phyloP scores from a whole-genome alignment of 2,888 invertebrate genomes.

The Cephonodes hylas region DNA sequence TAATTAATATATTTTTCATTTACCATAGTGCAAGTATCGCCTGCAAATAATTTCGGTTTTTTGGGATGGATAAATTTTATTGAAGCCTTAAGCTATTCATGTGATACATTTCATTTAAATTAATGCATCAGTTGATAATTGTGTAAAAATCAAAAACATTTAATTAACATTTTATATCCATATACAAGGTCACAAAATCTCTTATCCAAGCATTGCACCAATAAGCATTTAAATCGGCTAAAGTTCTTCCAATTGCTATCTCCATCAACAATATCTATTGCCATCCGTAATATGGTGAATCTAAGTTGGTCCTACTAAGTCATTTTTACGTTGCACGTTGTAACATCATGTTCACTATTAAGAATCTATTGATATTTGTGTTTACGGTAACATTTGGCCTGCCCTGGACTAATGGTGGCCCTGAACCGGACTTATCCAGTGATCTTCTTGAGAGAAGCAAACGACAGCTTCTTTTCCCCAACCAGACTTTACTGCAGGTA shows the following conservation, averaged over 20 bases:
- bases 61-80: too few relatives aligned
- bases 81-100: too few relatives aligned
- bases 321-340: slow-evolving; percentile 18
- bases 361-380: slow-evolving; percentile 17
- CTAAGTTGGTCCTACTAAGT: slow-evolving; percentile 15
- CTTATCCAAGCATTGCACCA: too few relatives aligned
- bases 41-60: too few relatives aligned
- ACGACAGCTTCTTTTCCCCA: slow-evolving; percentile 61
- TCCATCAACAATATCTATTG: slow-evolving; percentile 7
- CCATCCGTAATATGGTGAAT: slow-evolving; percentile 13
- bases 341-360: slow-evolving; percentile 24
- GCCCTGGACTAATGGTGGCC: slow-evolving; percentile 22
- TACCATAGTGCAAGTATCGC: too few relatives aligned
- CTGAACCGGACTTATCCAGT: slow-evolving; percentile 32
- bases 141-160: too few relatives aligned
- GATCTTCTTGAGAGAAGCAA: slow-evolving; percentile 42
- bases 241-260: slow-evolving; percentile 17
- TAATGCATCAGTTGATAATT: too few relatives aligned
- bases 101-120: too few relatives aligned
- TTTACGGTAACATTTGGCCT: slow-evolving; percentile 16
- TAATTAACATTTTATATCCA: too few relatives aligned
- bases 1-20: too few relatives aligned
- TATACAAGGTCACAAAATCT: too few relatives aligned
- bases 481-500: slow-evolving; percentile 60
- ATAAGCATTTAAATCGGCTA: not conserved